Base-by-base conservation (phyloP, 2,888 invertebrate genomes). In the Axea sp. region DNA sequence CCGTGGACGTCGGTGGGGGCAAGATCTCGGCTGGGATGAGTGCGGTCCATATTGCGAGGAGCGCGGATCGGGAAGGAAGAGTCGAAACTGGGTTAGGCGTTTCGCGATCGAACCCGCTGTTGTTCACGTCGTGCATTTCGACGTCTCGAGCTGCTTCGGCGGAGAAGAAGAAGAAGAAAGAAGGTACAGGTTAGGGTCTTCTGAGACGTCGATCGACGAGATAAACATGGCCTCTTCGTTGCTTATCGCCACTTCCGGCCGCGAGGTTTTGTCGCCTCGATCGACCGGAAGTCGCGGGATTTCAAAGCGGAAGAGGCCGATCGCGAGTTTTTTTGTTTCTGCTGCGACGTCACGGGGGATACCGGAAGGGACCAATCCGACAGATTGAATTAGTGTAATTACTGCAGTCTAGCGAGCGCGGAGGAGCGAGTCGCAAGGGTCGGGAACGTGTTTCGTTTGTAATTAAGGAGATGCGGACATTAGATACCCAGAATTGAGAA, bases 261-360 rank as follows among this genome's bases (percentile, higher is more conserved):
- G 22, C 30, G 6, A 30, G 24, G n/a, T n/a, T n/a, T 9, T 45
- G 24, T 39, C 24, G 35, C 7, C 5, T 15, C 31, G 53, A 53
- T 65, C 28, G 43, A 28, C 64, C 71, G 71, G 71, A 64, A 72
- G 64, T 64, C 35, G 69, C 69, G 49, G 26, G 28, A 41, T 37
- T 30, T 12, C 22, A 6, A 19, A 28, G 53, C 43, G 43, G 65
- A 53, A 55, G 45, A 30, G 28, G 37, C 19, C 17, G 43, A 17
- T 51, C 31, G 41, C 37, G 43, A 4, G 0, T 28, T 19, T 49
- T 49, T 22, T 14, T 24, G 11, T 37, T 43, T 43, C n/a, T 8
- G 28, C 14, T 43, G 31, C n/a, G 3, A 17, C 17, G 53, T 15
- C 9, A 9, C n/a, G 19, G 12, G 9, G 11, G 11, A 9, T 17